Base-by-base conservation (phyloP, 2,113 vertebrate genomes). In the Syngnathus scovelli region DNA sequence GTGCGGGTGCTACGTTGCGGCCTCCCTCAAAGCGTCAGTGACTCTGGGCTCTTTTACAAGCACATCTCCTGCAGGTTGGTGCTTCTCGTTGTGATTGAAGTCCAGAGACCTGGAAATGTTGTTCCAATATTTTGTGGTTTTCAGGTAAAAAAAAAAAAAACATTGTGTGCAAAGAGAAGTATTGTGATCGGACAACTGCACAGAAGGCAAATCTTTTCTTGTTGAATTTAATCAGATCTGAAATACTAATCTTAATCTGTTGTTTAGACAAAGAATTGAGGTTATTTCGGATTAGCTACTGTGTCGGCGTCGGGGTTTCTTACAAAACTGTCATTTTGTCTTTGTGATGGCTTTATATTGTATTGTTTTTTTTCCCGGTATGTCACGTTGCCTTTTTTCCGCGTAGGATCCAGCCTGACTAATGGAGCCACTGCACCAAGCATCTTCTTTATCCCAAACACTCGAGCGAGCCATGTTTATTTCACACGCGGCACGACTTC, bases 1-100 rank as follows among this genome's bases (percentile, higher is more conserved):
- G 23, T 85, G 27, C 87, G 88, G 61, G 82, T 82, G 44, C 39
- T 87, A 38, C 82, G 85, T 36, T 90, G 87, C 79, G 89, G 87
- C 74, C 82, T 91, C 60, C 90, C 89, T 21, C 88, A 90, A 82
- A 89, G 89, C 46, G 79, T 90, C 75, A 89, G 88, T 74, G 89
- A 89, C 79, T 90, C 88, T n/a, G 89, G 89, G 33, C 63, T 89
- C 66, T 88, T 88, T 79, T 80, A 84, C 74, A 85, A 52, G 68
- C 83, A 82, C 77, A 79, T 85, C 60, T 72, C 81, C 78, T 79
- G 74, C 85, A 91, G 89, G 90, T 90, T 70, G 75, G 89, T 87
- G 63, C 68, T 41, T 1, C 51, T 56, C 18, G 48, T 23, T 62
- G 48, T 69, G 68, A 49, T 62, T 69, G 38, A 23, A 70, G 75